phyloP scores from a whole-genome alignment of 2,113 vertebrate species.

The Cygnus atratus region DNA sequence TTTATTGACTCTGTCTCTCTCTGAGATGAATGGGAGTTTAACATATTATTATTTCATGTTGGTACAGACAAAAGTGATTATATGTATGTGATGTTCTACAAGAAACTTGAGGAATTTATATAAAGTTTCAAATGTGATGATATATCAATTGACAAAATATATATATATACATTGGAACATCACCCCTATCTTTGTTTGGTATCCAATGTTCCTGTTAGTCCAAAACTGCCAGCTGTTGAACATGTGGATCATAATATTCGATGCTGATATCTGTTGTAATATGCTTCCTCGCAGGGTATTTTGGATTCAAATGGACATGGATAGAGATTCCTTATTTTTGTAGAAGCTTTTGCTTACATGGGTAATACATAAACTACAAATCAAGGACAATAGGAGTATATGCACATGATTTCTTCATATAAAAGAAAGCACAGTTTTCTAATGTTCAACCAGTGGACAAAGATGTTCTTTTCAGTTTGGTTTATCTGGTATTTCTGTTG shows the following conservation, averaged over 20 bases:
- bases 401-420: not conserved
- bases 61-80: conserved; percentile 41
- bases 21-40: conserved; percentile 63
- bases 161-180: not conserved
- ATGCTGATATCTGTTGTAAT: not conserved
- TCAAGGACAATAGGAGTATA: not conserved
- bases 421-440: not conserved
- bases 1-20: conserved; percentile 60
- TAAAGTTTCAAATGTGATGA: not conserved
- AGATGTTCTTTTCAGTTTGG: conserved; percentile 6
- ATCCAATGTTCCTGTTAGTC: not conserved
- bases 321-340: not conserved
- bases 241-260: not conserved
- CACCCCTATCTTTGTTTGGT: not conserved
- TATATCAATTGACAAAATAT: not conserved
- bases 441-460: not conserved
- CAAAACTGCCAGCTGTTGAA: conserved; percentile 22
- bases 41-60: conserved; percentile 25
- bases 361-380: not conserved
- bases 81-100: not conserved
- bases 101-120: conserved; percentile 19
- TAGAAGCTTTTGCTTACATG: not conserved
- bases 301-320: not conserved
- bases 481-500: conserved; percentile 17
- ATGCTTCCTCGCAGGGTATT: not conserved